Percentiles rank a stretch among this genome's conserved stretches.
These are phyloP conservation scores for Lepidothrix coronata DNA, from an alignment of 2,113 vertebrate genomes.

Conservation along the genomic window DNA sequence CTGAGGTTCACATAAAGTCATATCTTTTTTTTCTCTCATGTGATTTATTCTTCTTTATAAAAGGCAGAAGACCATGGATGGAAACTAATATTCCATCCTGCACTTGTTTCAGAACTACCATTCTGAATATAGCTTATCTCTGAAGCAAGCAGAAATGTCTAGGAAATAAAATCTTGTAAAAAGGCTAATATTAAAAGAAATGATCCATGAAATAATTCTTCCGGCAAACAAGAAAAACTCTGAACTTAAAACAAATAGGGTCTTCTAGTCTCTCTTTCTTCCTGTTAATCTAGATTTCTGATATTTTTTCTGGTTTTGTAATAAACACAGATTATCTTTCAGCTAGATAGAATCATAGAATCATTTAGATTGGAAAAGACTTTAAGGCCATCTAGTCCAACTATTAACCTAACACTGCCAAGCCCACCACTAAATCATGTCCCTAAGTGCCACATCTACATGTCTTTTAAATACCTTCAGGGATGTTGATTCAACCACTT, in stretches of 20 bases:
- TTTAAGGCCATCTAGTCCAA: background rate
- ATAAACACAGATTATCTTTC: background rate
- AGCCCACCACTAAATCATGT: background rate
- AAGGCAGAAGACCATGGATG: slow-evolving; percentile 6
- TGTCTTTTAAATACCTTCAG: background rate
- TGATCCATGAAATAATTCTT: slow-evolving; percentile 36
- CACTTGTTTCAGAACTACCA: background rate
- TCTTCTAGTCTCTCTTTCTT: background rate
- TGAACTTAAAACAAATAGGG: background rate
- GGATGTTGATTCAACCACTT: background rate
- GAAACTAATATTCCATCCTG: background rate
- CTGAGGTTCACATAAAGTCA: background rate
- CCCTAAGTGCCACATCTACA: background rate
- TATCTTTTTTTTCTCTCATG: background rate
- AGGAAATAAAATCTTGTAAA: slow-evolving; percentile 34
- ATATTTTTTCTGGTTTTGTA: background rate
- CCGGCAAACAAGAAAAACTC: slow-evolving; percentile 12
- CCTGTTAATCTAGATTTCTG: background rate
- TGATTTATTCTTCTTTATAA: slow-evolving; percentile 14
- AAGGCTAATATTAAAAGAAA: slow-evolving; percentile 18
- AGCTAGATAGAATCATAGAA: background rate
- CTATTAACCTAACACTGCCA: background rate
- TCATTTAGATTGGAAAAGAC: background rate
- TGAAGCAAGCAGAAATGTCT: background rate
- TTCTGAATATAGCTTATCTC: background rate